Evolutionary conservation across 2,888 invertebrate species (phyloP).

Genomic region (Harpagoxenus sublaevis): DNA sequence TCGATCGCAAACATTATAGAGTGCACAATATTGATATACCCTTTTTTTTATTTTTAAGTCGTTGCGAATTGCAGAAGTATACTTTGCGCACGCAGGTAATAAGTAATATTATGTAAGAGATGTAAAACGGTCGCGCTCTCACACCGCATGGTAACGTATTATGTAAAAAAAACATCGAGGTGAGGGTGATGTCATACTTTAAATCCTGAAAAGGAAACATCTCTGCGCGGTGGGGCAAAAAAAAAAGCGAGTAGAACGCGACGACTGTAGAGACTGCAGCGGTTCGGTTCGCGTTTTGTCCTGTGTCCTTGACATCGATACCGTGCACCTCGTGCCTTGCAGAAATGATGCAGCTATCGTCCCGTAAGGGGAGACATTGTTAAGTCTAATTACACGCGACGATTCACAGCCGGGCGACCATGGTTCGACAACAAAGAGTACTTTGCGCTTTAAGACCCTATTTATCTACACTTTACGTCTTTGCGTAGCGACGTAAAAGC

Average conservation of each 20-base stretch:
- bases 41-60: background rate
- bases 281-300: conserved; percentile 52
- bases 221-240: conserved; percentile 51
- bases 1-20: background rate
- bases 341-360: conserved; percentile 66
- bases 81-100: background rate
- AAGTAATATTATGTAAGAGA: conserved; percentile 41
- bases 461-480: conserved; percentile 2
- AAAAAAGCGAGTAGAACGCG: conserved; percentile 54
- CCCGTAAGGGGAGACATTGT: conserved; percentile 64
- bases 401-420: conserved; percentile 17
- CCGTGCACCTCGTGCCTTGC: conserved; percentile 55
- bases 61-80: background rate
- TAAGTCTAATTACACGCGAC: conserved; percentile 52
- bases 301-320: conserved; percentile 74
- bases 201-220: conserved; percentile 79
- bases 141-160: conserved; percentile 17
- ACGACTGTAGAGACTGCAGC: conserved; percentile 27
- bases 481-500: background rate
- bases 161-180: conserved; percentile 64
- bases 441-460: background rate
- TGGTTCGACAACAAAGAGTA: background rate
- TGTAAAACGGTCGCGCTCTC: conserved; percentile 30
- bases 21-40: background rate
- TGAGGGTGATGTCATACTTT: conserved; percentile 77